Percentiles rank a stretch among this genome's conserved stretches.
These are phyloP conservation scores for Brachirus orientalis DNA, from an alignment of 2,113 vertebrate species.

Conservation along the genomic window DNA sequence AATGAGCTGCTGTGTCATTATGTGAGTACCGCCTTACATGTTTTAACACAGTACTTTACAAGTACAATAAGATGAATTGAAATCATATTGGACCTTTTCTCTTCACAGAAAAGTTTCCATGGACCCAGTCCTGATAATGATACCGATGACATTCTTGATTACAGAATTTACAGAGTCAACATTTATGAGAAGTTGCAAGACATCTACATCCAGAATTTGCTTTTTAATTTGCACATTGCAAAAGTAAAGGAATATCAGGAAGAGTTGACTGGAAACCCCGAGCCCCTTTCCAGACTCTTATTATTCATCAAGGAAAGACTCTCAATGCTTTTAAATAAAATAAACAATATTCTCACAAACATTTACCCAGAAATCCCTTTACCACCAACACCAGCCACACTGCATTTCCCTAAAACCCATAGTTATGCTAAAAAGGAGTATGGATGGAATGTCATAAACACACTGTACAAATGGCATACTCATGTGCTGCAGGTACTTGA, in stretches of 20 bases:
- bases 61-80: no score
- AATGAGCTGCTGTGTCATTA: accelerated
- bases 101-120: accelerated
- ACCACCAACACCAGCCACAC: not conserved
- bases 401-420: accelerated
- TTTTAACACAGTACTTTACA: no score
- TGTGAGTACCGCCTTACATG: conserved; percentile 58
- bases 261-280: accelerated
- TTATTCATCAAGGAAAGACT: accelerated
- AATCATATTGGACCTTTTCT: not conserved
- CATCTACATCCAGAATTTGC: conserved; percentile 17
- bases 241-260: not conserved
- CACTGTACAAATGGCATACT: conserved; percentile 3
- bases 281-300: accelerated
- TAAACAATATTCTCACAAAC: accelerated
- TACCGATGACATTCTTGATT: not conserved
- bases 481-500: conserved; percentile 1
- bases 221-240: conserved; percentile 20
- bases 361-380: accelerated
- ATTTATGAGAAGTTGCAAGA: conserved; percentile 39
- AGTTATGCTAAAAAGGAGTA: not conserved
- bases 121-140: accelerated
- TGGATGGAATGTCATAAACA: conserved; percentile 22
- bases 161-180: not conserved
- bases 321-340: accelerated